A percentile compares a stretch with the other conserved stretches of the same genome.
Conservation (phyloP, 2,797 vertebrate species). For the Sebastes hopkinsi region DNA sequence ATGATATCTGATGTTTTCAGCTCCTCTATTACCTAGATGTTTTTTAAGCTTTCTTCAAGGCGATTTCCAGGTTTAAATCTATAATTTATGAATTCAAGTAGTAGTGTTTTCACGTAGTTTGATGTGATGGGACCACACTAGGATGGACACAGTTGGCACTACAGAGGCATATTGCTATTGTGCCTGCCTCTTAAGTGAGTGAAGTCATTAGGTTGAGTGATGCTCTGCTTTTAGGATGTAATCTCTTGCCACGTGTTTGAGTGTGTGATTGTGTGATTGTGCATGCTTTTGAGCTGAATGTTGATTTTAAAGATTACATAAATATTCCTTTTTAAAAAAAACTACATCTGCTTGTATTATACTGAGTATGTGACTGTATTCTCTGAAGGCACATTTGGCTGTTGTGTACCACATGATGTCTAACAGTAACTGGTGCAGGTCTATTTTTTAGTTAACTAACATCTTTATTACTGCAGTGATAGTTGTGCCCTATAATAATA, state of each 20-base stretch:
- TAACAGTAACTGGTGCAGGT: background rate
- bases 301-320: background rate
- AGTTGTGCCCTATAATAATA: no score
- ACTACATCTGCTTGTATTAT: background rate
- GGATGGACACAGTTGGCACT: background rate
- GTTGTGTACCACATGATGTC: background rate
- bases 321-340: slow-evolving; percentile 10
- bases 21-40: background rate
- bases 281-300: background rate
- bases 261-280: slow-evolving; percentile 5
- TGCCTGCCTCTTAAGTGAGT: background rate
- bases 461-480: background rate
- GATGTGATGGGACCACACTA: background rate
- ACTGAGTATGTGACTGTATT: background rate
- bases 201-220: slow-evolving; percentile 29
- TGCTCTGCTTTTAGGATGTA: slow-evolving; percentile 13
- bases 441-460: background rate
- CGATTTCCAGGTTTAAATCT: background rate
- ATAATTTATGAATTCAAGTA: background rate
- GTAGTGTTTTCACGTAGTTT: background rate
- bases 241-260: slow-evolving; percentile 19
- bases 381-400: background rate
- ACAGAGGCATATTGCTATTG: background rate
- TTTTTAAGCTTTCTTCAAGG: slow-evolving; percentile 8
- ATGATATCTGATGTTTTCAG: background rate